Base-by-base conservation (phyloP, 1,140 invertebrate genomes). In the Metopolophium dirhodum region DNA sequence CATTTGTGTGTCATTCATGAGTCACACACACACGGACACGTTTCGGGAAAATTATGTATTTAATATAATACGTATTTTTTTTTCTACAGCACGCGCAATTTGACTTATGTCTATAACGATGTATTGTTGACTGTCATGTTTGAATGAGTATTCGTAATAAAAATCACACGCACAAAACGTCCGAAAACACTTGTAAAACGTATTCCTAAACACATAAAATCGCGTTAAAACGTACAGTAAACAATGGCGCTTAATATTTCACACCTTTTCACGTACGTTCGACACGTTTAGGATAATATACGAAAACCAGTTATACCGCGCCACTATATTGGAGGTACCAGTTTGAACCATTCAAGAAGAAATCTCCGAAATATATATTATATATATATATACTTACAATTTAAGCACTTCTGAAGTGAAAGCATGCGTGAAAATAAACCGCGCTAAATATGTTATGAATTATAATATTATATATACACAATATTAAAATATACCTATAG, bases 241-340 rank as follows among this genome's bases (percentile, higher is more conserved):
- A 91, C 57, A 77, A 91, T n/a, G 90, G 90, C 61, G 61, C 90
- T 49, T 77, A 91, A 77, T 77, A 77, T 37, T 57, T 90, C 49
- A 57, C 88, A 90, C 88, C 88, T 90, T 26, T 90, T 23, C 87
- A 41, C 20, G 51, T 37, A 20, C 86, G 86, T 87, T 45, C n/a
- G 86, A 51, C 26, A 88, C 86, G 37, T 88, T 87, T 35, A n/a
- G 30, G 47, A 87, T 30, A 26, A 87, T 30, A 26, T 26, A n/a
- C 14, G 11, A n/a, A 86, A 86, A 86, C 83, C 83, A 86, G 83
- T 86, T 86, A 86, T 83, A 82, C 35, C 57, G 30, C 26, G 57
- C 57, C 57, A 61, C 57, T 61, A 61, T 61, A 18, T 47, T 18
- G 20, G 35, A 85, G 41, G 37, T 41, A 85, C 83, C 83, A 14